Conservation (phyloP, 2,888 invertebrate species). For the Seladonia tumulorum region DNA sequence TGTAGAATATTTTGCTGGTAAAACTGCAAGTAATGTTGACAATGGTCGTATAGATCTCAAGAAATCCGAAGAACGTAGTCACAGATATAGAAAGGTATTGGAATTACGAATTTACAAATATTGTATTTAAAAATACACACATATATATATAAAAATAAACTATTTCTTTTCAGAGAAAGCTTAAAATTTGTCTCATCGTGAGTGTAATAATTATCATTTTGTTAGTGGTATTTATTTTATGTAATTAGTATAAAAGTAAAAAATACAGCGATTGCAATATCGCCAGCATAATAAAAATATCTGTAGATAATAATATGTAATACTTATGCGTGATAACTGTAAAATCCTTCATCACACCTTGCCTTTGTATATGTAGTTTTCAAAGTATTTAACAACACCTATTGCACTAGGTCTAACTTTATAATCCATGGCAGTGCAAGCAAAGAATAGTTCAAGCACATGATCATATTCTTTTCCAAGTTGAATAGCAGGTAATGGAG, state of each 20-base stretch:
- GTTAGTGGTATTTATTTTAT: constrained; percentile 76
- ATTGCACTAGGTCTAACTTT: constrained; percentile 87
- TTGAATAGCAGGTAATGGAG: constrained; percentile 88
- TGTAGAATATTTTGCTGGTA: constrained; percentile 88
- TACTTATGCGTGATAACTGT: neutral
- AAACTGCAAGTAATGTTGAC: constrained; percentile 87
- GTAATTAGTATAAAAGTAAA: constrained; percentile 59
- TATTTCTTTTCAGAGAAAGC: constrained; percentile 83
- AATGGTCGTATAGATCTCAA: constrained; percentile 86
- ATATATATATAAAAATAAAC: neutral
- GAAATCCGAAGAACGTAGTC: constrained; percentile 85
- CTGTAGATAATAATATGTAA: neutral
- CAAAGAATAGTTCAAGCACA: constrained; percentile 89
- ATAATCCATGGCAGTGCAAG: constrained; percentile 88
- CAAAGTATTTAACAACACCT: constrained; percentile 85
- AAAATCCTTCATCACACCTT: constrained; percentile 25
- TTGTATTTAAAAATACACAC: neutral
- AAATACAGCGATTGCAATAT: constrained; percentile 37
- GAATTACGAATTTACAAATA: neutral
- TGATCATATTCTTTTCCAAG: constrained; percentile 87
- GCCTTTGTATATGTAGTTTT: constrained; percentile 76
- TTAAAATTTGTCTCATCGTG: constrained; percentile 79
- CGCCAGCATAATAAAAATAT: constrained; percentile 29
- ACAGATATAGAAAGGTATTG: constrained; percentile 85
- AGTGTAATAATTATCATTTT: constrained; percentile 78